Base-by-base conservation (phyloP, 1,140 invertebrate genomes). In the Penaeus vannamei region DNA sequence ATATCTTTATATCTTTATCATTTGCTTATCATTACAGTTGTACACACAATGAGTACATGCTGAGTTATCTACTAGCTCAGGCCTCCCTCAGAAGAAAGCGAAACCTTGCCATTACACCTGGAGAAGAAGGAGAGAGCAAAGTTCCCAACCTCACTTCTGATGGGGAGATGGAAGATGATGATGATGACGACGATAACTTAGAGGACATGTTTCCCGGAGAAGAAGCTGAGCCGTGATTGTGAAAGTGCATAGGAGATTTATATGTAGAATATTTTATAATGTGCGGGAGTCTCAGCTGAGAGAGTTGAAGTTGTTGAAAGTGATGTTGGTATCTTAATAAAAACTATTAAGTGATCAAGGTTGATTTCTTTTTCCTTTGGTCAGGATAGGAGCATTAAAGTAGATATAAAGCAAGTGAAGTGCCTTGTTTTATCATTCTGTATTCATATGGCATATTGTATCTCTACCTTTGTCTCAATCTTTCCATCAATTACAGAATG, bases 1-100 rank as follows among this genome's bases (percentile, higher is more conserved):
- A 14, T 17, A 29, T 72, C 23, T 79, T 64, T n/a, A 20, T 88
- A 22, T 64, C 4, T 82, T 42, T 36, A 20, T 59, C 0, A 46
- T 46, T 46, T 64, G 22, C 36, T 62, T 87, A 17, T 22, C 46
- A 32, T 81, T 85, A 36, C 53, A 90, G 89, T 42, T 86, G 89
- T 62, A 87, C 81, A 26, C 89, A 90, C 84, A 90, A 90, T 81
- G 81, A 90, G 61, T 86, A 90, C 36, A 84, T 86, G 84, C 79
- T 90, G 36, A 80, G 77, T n/a, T 90, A 86, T 26, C 77, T 90
- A 23, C 59, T 81, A n/a, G 46, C 86, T 22, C 86, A 87, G 32
- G 77, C 86, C 46, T 69, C 86, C 7, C 59, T 87, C 32, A 80
- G 79, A 42, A 87, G 69, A 79, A 87, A 77, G 42, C 23, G 69